A percentile compares a stretch with the other conserved stretches of the same genome.
phyloP scores from a whole-genome alignment of 2,888 invertebrate species.

The Aricia artaxerxes region DNA sequence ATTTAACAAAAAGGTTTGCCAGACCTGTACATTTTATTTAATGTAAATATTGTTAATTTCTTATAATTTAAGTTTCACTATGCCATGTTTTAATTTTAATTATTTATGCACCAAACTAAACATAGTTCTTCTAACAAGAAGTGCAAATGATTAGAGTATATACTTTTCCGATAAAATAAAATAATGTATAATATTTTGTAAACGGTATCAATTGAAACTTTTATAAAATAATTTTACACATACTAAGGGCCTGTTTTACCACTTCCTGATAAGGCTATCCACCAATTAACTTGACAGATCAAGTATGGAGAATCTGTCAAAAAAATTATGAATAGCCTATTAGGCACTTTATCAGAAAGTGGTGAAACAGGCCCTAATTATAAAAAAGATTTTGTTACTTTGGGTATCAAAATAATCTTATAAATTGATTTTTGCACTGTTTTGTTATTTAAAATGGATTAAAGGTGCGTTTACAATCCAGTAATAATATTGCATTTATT shows the following conservation, averaged over 20 bases:
- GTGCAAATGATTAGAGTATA: background rate
- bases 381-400: background rate
- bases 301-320: too few relatives aligned
- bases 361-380: too few relatives aligned
- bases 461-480: background rate
- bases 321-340: too few relatives aligned
- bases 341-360: too few relatives aligned
- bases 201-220: background rate
- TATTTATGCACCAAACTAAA: constrained; percentile 22
- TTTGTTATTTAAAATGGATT: background rate
- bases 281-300: too few relatives aligned
- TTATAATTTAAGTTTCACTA: constrained; percentile 43
- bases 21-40: constrained; percentile 44
- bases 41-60: constrained; percentile 67
- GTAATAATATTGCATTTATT: background rate
- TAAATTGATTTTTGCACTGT: background rate
- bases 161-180: background rate
- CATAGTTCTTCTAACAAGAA: too few relatives aligned
- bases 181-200: background rate
- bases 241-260: too few relatives aligned
- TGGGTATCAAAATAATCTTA: background rate
- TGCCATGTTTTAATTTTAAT: constrained; percentile 39
- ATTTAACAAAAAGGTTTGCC: background rate
- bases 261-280: too few relatives aligned
- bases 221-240: background rate